Evolutionary conservation across 2,888 invertebrate species (phyloP), one percentile per base, ranked within the genome.

Genomic region (Epistrophella euchroma): DNA sequence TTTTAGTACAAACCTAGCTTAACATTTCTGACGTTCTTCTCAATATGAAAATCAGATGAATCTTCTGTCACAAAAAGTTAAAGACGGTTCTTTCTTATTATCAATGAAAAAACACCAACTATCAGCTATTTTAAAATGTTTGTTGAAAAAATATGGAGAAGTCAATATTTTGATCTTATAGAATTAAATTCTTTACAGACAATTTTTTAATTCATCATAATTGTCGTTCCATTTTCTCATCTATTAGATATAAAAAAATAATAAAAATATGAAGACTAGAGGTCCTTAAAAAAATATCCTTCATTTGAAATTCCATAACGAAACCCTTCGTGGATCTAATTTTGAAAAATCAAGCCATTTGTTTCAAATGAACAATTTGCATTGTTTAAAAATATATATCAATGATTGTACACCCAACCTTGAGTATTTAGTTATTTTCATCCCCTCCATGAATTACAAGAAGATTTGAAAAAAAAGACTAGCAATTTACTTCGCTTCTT

Each of bases 351-450:
- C 22, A 68, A 68, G 25, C 68, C 68, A 68, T 68, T 68, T 52
- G 50, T 50, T 68, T 52, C 68, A 68, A 68, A 68, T 68, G 68
- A 68, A 68, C 68, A 68, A 50, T 50, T 68, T 50, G 28, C 19
- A 68, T 68, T 68, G 22, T 50, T 35, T 35, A 13, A 5, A 43
- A n/a, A 6, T 15, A 43, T 43, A 43, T 43, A n/a, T 15, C 43
- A 43, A n/a, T 43, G 43, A 2, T 43, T 7, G 43, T n/a, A 11
- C 6, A 32, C 32, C 32, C n/a, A 7, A 6, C 7, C 6, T 5
- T 5, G 6, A 1, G 7, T 35, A 35, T 10, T 10, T 4, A 35
- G 4, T 66, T 19, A 32, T 47, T 64, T 66, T 32, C 45, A 28
- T 3, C 37, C 68, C 22, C 11, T 68, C 4, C 10, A 0, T 37